These are phyloP conservation scores for Leptopilina drosophilae DNA, from an alignment of 2,888 invertebrate species.

Conservation along the genomic window DNA sequence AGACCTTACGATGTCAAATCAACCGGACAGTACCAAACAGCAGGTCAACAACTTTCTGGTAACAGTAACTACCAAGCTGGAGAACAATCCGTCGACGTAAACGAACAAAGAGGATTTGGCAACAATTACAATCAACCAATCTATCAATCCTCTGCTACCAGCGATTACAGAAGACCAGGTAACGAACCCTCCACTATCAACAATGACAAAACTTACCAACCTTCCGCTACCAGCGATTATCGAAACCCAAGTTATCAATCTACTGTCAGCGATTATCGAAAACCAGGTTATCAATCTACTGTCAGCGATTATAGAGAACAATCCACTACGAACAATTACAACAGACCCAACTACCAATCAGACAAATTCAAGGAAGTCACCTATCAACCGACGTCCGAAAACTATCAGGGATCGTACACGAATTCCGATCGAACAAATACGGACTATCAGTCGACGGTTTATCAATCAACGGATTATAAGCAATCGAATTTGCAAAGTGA, in stretches of 20 bases:
- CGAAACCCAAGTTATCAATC: conserved; percentile 33
- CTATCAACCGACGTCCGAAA: not conserved
- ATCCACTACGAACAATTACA: not conserved
- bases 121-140: not conserved
- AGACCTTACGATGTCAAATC: conserved; percentile 52
- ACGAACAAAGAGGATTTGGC: not conserved
- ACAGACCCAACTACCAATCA: not conserved
- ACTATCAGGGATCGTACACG: not conserved
- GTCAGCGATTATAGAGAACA: not conserved
- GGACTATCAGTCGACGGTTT: not conserved
- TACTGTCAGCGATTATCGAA: conserved; percentile 42
- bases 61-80: not conserved
- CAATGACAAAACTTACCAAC: conserved; percentile 48
- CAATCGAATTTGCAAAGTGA: not conserved
- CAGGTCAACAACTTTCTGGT: not conserved
- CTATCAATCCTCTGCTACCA: not conserved
- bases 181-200: conserved; percentile 40
- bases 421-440: not conserved
- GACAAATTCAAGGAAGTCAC: not conserved
- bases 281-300: conserved; percentile 28
- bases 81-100: not conserved
- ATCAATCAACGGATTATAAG: not conserved
- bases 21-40: not conserved
- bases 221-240: conserved; percentile 30
- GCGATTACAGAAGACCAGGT: not conserved